phyloP scores from a whole-genome alignment of 2,888 invertebrate species.

The Villa cingulata region DNA sequence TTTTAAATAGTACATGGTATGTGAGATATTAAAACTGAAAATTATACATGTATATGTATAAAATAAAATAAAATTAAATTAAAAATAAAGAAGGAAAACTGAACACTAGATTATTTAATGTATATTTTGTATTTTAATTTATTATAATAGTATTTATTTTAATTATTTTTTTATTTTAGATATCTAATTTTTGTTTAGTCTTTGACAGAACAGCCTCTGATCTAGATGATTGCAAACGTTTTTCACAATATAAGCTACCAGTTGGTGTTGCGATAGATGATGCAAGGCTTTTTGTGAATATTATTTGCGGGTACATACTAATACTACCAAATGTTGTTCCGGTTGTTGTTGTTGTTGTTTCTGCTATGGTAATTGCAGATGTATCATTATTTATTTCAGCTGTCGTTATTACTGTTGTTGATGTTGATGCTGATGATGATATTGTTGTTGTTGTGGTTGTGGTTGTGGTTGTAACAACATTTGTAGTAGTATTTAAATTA shows the following conservation, averaged over 20 bases:
- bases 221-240: constrained; percentile 33
- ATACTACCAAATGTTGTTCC: constrained; percentile 7
- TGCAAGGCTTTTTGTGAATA: constrained; percentile 28
- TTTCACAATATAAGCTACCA: constrained; percentile 33
- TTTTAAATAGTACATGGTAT: too few species aligned
- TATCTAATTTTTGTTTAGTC: constrained; percentile 12
- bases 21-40: too few species aligned
- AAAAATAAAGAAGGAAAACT: too few species aligned
- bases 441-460: constrained; percentile 8
- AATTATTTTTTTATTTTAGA: too few species aligned
- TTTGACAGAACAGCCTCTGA: constrained; percentile 26
- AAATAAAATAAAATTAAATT: too few species aligned
- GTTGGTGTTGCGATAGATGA: constrained; percentile 30
- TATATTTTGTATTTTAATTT: too few species aligned
- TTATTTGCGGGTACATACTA: constrained; percentile 13
- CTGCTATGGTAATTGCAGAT: too few species aligned
- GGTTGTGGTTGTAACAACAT: neutral
- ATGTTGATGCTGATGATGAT: constrained; percentile 1
- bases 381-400: neutral
- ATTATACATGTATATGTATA: too few species aligned
- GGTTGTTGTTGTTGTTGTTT: neutral
- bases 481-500: neutral
- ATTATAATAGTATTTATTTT: too few species aligned
- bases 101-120: too few species aligned
- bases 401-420: constrained; percentile 8